Conservation (phyloP, 2,113 vertebrate species). For the Paedocypris sp. region DNA sequence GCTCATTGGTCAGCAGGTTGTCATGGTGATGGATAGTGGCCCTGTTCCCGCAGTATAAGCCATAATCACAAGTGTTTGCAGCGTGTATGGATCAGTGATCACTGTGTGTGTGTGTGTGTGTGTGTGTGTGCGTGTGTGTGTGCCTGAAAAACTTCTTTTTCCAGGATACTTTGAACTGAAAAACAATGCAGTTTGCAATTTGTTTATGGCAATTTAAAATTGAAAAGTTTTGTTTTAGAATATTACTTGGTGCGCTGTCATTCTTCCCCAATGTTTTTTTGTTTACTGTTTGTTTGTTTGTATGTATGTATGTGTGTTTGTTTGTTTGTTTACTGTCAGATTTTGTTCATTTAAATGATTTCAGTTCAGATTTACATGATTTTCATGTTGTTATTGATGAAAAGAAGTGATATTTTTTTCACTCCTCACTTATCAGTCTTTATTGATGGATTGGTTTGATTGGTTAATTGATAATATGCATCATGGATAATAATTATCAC, state of each 20-base stretch:
- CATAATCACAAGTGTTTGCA: slow-evolving; percentile 17
- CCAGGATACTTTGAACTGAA: too few relatives aligned
- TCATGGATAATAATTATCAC: too few relatives aligned
- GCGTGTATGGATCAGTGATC: slow-evolving; percentile 7
- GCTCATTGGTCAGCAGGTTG: slow-evolving; percentile 18
- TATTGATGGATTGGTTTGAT: too few relatives aligned
- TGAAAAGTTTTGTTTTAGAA: too few relatives aligned
- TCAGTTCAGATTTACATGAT: not conserved
- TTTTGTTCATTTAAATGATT: not conserved
- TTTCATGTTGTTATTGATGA: not conserved
- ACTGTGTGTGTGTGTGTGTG: not conserved
- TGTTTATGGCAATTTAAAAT: too few relatives aligned
- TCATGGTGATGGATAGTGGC: slow-evolving; percentile 19
- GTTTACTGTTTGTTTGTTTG: not conserved
- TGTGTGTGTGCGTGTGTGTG: not conserved
- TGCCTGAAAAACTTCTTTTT: too few relatives aligned
- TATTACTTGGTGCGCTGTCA: too few relatives aligned
- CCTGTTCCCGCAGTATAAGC: not conserved
- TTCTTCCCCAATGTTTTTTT: not conserved
- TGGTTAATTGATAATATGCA: too few relatives aligned
- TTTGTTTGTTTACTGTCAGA: not conserved
- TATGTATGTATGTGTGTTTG: not conserved
- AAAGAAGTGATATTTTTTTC: not conserved
- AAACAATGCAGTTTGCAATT: too few relatives aligned
- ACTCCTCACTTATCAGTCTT: too few relatives aligned